phyloP scores from a whole-genome alignment of 1,140 invertebrate species.

The Zaprionus ghesquierei region DNA sequence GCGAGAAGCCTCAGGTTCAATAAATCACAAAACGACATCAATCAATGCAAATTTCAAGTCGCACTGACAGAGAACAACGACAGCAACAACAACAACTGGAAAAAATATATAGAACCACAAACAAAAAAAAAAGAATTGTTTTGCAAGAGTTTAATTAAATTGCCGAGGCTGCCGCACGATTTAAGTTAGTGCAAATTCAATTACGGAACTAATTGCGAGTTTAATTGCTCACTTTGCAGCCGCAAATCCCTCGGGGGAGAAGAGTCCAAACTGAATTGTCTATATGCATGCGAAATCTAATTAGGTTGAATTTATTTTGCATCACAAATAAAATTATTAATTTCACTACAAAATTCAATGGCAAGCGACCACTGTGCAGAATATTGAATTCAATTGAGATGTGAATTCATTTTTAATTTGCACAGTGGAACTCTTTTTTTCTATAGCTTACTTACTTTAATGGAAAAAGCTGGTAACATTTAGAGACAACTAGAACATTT shows the following conservation, averaged over 20 bases:
- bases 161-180: constrained; percentile 3
- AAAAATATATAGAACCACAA: neutral
- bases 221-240: constrained; percentile 17
- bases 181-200: constrained; percentile 24
- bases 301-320: neutral
- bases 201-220: constrained; percentile 51
- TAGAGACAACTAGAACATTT: too few species aligned
- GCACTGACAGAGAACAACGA: constrained; percentile 5
- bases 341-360: neutral
- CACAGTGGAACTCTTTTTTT: neutral
- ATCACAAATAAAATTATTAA: neutral
- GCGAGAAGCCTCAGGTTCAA: constrained; percentile 61
- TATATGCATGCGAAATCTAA: neutral
- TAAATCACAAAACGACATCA: constrained; percentile 72
- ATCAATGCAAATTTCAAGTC: constrained; percentile 65
- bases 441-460: too few species aligned
- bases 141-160: constrained; percentile 33
- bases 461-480: too few species aligned
- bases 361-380: neutral
- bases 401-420: neutral
- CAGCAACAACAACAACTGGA: neutral
- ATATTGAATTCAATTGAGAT: neutral
- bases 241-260: neutral
- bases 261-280: neutral
- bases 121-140: neutral